Percentiles rank a stretch among this genome's conserved stretches.
phyloP scores from a whole-genome alignment of 2,113 vertebrate species.

The Cavia porcellus region DNA sequence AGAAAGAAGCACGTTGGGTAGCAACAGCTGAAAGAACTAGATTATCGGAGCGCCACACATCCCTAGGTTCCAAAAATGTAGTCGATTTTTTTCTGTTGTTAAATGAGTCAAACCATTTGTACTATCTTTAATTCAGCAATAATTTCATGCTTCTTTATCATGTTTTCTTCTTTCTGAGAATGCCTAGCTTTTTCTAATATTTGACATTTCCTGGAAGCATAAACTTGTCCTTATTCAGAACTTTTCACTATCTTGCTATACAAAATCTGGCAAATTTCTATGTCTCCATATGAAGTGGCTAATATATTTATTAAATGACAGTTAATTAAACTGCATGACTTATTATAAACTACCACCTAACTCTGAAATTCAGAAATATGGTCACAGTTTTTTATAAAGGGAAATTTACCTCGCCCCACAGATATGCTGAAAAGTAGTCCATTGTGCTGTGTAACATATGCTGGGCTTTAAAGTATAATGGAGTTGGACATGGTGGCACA shows the following conservation, averaged over 20 bases:
- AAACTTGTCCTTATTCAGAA: not conserved
- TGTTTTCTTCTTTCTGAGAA: not conserved
- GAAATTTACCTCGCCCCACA: not conserved
- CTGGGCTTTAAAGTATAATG: not conserved
- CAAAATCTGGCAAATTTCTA: not conserved
- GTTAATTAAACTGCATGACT: not conserved
- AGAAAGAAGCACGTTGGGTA: slow-evolving; percentile 64
- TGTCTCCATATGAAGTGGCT: not conserved
- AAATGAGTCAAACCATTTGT: slow-evolving; percentile 4
- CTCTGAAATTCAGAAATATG: not conserved
- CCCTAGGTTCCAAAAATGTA: slow-evolving; percentile 37
- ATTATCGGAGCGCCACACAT: slow-evolving; percentile 13
- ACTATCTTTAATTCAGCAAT: not conserved
- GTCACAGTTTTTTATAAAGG: not conserved
- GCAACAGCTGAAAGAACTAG: slow-evolving; percentile 31
- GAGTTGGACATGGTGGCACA: too few relatives aligned
- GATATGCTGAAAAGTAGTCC: not conserved
- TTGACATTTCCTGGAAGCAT: not conserved
- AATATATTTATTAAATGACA: not conserved
- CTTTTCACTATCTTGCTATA: slow-evolving; percentile 14
- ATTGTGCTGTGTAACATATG: not conserved
- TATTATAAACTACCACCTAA: not conserved
- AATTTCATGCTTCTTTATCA: slow-evolving; percentile 15
- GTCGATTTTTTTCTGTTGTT: slow-evolving; percentile 5
- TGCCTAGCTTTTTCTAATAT: slow-evolving; percentile 70